Evolutionary conservation across 23 tunicate genomes (phyloP), one percentile per base, ranked within the genome.

Genomic region (Pegea sp.): DNA sequence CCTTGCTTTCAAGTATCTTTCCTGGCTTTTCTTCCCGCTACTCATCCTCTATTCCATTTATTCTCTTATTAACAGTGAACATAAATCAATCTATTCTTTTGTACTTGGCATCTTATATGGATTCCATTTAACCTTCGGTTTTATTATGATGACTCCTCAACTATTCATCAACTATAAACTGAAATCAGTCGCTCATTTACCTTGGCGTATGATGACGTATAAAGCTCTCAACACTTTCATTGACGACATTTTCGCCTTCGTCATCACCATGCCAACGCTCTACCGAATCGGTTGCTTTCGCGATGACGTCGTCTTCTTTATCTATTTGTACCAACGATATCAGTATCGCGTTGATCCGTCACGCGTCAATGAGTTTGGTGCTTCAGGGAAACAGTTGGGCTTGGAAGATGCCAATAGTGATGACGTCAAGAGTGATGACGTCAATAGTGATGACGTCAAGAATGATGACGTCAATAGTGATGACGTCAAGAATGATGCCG

Each of bases 141-240:
- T 89, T 56, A 89, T 89, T 29, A 77, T 77, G 90, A 89, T 89
- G 98, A 89, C 98, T 4, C 98, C 98, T 23, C 98, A 89, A 52
- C 61, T 89, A 5, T 89, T 77, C 44, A 89, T 89, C 42, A 89
- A 89, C 58, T 89, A 89, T 81, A 89, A 89, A 62, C 53, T 89
- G 42, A 77, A 89, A 58, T 89, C 98, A 19, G 89, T 77, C 8
- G 98, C 98, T 3, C 98, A 89, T 61, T 67, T 89, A 38, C 98
- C 98, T 13, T 89, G 98, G 98, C 60, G 98, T 5, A 89, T 89
- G 98, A 60, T 89, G 22, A 89, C 98, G 5, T 89, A 89, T 68
- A 89, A 89, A 52, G 98, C 98, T 7, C 68, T 89, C 44, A 89
- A 89, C 71, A 89, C 98, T 0, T 89, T 89, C 58, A 89, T 89